Conservation (phyloP, 2,113 vertebrate genomes). For the Morone chrysops region DNA sequence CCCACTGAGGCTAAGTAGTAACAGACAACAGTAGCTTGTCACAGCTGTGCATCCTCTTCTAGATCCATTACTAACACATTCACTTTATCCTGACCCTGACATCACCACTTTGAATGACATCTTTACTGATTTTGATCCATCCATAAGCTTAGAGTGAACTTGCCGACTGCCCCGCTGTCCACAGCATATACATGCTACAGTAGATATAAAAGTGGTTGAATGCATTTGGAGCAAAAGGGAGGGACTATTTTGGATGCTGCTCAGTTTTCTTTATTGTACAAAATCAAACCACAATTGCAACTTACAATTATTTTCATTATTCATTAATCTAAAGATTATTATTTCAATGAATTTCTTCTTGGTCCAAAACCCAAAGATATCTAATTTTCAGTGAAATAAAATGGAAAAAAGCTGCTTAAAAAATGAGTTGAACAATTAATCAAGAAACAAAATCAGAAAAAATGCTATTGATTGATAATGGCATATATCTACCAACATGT, state of each 20-base stretch:
- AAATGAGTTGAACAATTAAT: too few relatives aligned
- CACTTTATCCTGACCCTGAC: conserved; percentile 17
- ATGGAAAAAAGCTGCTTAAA: background rate
- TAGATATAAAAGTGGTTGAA: background rate
- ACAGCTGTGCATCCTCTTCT: conserved; percentile 49
- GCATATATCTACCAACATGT: background rate
- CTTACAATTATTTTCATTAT: background rate
- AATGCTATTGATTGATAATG: too few relatives aligned
- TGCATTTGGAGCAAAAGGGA: background rate
- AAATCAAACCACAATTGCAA: background rate
- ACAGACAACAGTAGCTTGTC: conserved; percentile 39
- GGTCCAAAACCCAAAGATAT: background rate
- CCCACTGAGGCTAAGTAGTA: conserved; percentile 44
- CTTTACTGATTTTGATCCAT: conserved; percentile 39
- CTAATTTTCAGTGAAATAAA: background rate
- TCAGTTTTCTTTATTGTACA: background rate
- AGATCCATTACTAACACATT: conserved; percentile 46
- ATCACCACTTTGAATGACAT: background rate
- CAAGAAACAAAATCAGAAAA: too few relatives aligned
- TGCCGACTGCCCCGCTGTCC: background rate
- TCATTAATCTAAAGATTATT: background rate
- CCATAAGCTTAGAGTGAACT: conserved; percentile 7
- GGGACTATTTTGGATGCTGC: background rate
- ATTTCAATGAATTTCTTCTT: background rate
- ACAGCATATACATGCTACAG: background rate